Evolutionary conservation across 2,888 invertebrate species (phyloP), one percentile per base, ranked within the genome.

Genomic region (Nyleta sp.): DNA sequence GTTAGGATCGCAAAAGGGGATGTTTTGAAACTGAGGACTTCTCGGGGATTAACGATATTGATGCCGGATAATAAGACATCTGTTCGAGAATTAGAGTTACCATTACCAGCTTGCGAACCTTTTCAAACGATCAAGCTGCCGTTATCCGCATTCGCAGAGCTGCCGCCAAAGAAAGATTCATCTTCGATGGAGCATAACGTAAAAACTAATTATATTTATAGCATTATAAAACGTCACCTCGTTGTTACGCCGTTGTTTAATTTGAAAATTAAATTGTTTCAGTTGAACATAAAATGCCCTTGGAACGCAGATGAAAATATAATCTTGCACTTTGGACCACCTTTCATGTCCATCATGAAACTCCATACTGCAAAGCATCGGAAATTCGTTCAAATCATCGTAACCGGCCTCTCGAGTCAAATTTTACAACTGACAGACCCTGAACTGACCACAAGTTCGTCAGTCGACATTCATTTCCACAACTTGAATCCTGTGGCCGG

Each of bases 341-440:
- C 98, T 0, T 94, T 98, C 89, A 93, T 94, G 83, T 94, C 96
- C 0, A 93, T 94, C 0, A 96, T 96, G 92, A 94, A 96, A 60
- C 92, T 98, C 11, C 95, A 97, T 76, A 97, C 98, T 0, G 95
- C 96, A 0, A 94, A 95, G 83, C 93, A 94, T n/a, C 92, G 96
- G 82, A 98, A 98, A 91, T 97, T 96, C 86, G 89, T 98, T 15
- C 96, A 97, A 89, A 94, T 97, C 22, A 93, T 94, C 35, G 93
- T 95, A 2, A 93, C 93, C 4, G 95, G 95, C 40, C 91, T 93
- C 40, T 90, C 91, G 28, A 81, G 78, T 70, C 91, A 91, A 67
- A 82, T 86, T 10, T 72, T 92, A 4, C 88, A 90, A 74, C 82
- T 92, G 28, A 89, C 84, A 0, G 88, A 91, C 20, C 91, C 92